Evolutionary conservation across 2,888 invertebrate species (phyloP).

Genomic region (Eupithecia exiguata): DNA sequence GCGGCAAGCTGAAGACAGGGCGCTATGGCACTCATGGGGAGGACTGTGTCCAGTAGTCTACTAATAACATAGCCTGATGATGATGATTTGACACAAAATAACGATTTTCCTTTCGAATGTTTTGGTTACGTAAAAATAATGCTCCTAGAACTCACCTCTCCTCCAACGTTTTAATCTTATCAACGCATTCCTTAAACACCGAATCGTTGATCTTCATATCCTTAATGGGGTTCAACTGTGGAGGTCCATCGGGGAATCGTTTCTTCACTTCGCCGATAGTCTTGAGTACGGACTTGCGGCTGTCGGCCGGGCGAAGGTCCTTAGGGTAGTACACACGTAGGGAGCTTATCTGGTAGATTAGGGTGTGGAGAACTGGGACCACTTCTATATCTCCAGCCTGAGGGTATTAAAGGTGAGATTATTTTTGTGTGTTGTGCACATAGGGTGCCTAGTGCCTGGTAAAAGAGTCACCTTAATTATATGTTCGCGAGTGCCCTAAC

Average conservation of each 20-base stretch:
- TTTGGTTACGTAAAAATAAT: too few species aligned
- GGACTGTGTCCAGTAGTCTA: too few species aligned
- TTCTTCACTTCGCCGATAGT: constrained; percentile 94
- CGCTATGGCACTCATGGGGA: too few species aligned
- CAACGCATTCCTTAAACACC: constrained; percentile 90
- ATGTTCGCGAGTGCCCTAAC: too few species aligned
- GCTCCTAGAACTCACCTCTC: constrained; percentile 79
- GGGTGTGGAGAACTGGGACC: constrained; percentile 91
- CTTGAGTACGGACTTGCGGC: constrained; percentile 92
- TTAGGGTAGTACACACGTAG: constrained; percentile 95
- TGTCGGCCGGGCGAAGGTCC: constrained; percentile 93
- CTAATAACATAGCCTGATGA: too few species aligned
- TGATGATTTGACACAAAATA: too few species aligned
- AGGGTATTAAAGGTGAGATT: not conserved
- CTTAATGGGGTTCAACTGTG: constrained; percentile 94
- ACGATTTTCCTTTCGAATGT: too few species aligned
- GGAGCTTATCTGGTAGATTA: constrained; percentile 94
- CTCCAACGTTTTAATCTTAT: constrained; percentile 92
- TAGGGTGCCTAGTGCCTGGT: too few species aligned
- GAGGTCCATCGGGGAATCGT: constrained; percentile 94
- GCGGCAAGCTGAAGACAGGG: too few species aligned
- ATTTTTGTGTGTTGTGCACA: not conserved
- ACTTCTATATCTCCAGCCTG: constrained; percentile 94
- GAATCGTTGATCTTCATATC: constrained; percentile 97
- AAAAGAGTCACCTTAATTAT: not conserved